phyloP scores from a whole-genome alignment of 2,113 vertebrate species.

The Lanius ludovicianus region DNA sequence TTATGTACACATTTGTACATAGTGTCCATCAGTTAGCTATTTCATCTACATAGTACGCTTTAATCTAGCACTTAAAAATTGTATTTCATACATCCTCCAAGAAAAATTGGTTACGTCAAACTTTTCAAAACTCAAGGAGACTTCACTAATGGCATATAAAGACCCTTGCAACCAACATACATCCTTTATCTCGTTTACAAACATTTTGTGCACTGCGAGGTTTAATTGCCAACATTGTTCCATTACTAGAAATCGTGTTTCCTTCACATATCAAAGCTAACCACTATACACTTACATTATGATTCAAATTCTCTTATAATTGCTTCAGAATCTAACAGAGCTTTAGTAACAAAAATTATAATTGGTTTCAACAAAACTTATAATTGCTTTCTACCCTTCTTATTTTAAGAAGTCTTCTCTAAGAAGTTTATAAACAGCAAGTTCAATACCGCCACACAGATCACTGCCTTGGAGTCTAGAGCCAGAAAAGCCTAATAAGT shows the following conservation, averaged over 20 bases:
- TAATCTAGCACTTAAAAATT: background rate
- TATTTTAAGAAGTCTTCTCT: background rate
- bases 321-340: background rate
- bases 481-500: background rate
- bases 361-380: constrained; percentile 9
- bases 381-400: background rate
- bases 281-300: background rate
- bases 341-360: constrained; percentile 5
- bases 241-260: background rate
- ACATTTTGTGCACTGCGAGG: background rate
- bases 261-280: background rate
- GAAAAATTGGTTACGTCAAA: background rate
- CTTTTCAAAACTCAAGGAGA: background rate
- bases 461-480: background rate
- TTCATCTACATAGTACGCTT: background rate
- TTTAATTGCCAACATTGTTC: background rate
- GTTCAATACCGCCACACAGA: background rate
- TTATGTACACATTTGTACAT: background rate
- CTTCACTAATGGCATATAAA: background rate
- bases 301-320: background rate
- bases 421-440: background rate
- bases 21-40: background rate
- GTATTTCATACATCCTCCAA: background rate
- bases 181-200: background rate
- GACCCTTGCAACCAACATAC: background rate